A percentile compares a stretch with the other conserved stretches of the same genome.
phyloP scores from a whole-genome alignment of 1,140 invertebrate species.

The Glomeris maerens region DNA sequence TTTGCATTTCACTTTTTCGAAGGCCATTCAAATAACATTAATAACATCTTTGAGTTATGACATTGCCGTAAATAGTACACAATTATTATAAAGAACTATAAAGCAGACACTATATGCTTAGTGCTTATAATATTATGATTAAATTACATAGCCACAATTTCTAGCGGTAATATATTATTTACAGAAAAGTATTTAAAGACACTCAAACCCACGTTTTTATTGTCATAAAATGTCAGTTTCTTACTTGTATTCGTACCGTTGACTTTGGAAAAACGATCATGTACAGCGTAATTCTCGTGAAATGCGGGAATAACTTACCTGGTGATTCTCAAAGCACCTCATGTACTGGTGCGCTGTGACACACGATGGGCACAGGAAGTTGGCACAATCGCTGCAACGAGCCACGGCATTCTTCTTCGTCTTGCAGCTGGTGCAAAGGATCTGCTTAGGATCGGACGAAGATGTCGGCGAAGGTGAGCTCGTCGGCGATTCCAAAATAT shows the following conservation, averaged over 20 bases:
- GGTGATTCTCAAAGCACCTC: constrained; percentile 83
- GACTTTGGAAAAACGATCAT: not conserved
- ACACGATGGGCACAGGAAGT: constrained; percentile 82
- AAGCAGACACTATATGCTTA: no score
- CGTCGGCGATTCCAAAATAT: constrained; percentile 56
- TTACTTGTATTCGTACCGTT: not conserved
- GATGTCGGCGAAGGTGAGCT: constrained; percentile 25
- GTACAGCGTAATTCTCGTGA: no score
- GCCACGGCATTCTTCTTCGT: constrained; percentile 78
- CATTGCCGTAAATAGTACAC: no score
- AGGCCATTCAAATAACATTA: no score
- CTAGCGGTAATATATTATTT: not conserved
- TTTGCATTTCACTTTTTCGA: no score
- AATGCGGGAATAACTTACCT: constrained; percentile 21
- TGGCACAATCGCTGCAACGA: constrained; percentile 80
- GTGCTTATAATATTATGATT: no score
- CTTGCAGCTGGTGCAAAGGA: constrained; percentile 74
- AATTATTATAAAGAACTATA: no score
- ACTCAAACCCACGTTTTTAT: no score
- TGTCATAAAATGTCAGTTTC: not conserved
- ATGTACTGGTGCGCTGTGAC: constrained; percentile 77
- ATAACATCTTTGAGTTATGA: not conserved
- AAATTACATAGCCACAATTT: no score
- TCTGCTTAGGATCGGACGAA: constrained; percentile 53
- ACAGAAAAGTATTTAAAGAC: no score